Evolutionary conservation across 2,113 vertebrate species (phyloP), one percentile per base, ranked within the genome.

Genomic region (Lethenteron reissneri): DNA sequence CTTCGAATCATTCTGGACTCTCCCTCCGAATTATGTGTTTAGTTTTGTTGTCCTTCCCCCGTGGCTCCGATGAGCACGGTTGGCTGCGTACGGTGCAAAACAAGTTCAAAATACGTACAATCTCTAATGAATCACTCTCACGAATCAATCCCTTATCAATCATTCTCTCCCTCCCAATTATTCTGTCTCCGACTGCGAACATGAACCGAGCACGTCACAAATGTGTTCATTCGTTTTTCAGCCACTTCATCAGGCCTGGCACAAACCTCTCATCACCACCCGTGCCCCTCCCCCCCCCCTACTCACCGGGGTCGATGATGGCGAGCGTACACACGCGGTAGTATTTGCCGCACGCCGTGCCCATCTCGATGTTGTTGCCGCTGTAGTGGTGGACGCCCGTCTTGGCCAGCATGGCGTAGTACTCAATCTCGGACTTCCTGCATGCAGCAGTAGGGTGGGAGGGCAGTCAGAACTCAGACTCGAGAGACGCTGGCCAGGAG

Each of bases 351-450:
- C 91, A 97, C 1, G 92, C 92, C 78, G 92, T 97, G 72, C 92
- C 92, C 74, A 97, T 70, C 75, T 97, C 91, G 12, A 97, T 97
- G 78, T 97, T 96, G 83, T 97, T 95, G 75, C 92, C 92, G 2
- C 91, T 96, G 74, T 96, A 97, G 76, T 97, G 92, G 76, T 96
- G 92, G 74, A 97, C 92, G 1, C 84, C 85, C 1, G 84, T 87
- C 81, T 86, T 87, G 68, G 85, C 84, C 69, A 81, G 82, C 92
- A 99, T 97, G 12, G 94, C 94, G 0, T 97, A 99, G 78, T 99
- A 99, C 74, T 97, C 94, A 3, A 97, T 89, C 82, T 99, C 94
- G 11, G 94, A 99, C 80, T 99, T 99, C 76, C 94, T 99, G 77
- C 56, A 74, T 71, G 71, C 13, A 41, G 41, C 41, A 3, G 41